These are phyloP conservation scores for Meda fulgida DNA, from an alignment of 2,797 vertebrate genomes.

Conservation along the genomic window DNA sequence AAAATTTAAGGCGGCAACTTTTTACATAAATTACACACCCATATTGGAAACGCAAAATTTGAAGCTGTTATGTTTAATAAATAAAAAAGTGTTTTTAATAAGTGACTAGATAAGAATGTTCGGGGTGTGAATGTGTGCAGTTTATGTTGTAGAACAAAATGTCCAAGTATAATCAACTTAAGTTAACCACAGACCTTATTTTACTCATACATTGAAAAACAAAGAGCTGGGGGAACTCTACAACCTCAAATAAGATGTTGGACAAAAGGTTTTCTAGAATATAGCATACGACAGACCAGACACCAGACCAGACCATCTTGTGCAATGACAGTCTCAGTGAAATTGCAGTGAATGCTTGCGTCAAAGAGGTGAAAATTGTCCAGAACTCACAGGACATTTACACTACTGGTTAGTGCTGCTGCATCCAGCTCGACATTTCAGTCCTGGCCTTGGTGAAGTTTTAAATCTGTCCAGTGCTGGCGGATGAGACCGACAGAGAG, in stretches of 20 bases:
- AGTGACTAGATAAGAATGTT: too few relatives aligned
- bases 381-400: constrained; percentile 18
- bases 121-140: too few relatives aligned
- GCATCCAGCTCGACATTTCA: constrained; percentile 4
- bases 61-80: too few relatives aligned
- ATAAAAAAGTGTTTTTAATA: too few relatives aligned
- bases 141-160: too few relatives aligned
- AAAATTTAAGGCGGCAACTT: too few relatives aligned
- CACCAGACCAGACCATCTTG: not conserved
- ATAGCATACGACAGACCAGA: not conserved
- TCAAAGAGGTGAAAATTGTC: constrained; percentile 27
- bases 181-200: too few relatives aligned
- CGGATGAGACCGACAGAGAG: constrained; percentile 39
- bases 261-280: not conserved
- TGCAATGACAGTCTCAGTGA: not conserved
- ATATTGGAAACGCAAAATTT: too few relatives aligned
- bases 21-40: too few relatives aligned
- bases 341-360: constrained; percentile 8
- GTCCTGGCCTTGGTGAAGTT: constrained; percentile 45
- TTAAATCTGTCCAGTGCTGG: constrained; percentile 54
- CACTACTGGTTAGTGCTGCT: constrained; percentile 29
- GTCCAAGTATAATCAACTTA: too few relatives aligned
- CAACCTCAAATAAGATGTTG: not conserved
- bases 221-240: too few relatives aligned
- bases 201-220: too few relatives aligned